Evolutionary conservation across 30 jellyfish, hydroid and myxozoan species (phyloP), one percentile per base, ranked within the genome.

Genomic region (Chironex yamaguchii): DNA sequence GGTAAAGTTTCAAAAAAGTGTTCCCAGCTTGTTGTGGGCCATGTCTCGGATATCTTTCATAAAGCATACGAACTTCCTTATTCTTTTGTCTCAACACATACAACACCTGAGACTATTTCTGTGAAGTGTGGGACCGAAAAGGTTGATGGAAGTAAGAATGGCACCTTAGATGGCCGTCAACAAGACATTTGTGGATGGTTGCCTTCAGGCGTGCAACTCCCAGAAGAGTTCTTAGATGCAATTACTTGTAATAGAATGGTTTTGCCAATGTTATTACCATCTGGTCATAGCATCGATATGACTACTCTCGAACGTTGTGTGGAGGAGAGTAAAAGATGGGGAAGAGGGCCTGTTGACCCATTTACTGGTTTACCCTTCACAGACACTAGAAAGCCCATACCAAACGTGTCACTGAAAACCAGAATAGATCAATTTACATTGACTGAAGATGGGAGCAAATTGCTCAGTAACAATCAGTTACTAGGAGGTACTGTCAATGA

Each of bases 281-380:
- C 99, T 29, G 99, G 99, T 0, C 88, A 89, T 51, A 88, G 89
- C 4, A 79, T 94, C 36, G 99, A 94, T 75, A 29, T 68, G 2
- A 25, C 84, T 42, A 88, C 99, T 0, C 36, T 88, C 2, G 99
- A 88, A 30, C 88, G 75, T 21, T 82, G 85, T 77, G 67, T 50
- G 0, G 79, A 64, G 12, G 91, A 66, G 32, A 93, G 81, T 29
- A 68, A 78, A 42, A 88, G 42, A 12, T 27, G 70, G 53, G 99
- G 99, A 2, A 81, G 99, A 31, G 26, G 62, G 3, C 96, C 99
- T 9, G 32, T 91, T 20, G 99, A 94, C 68, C 99, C 99, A 17
- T 94, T 94, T 51, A 89, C 99, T 83, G 99, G 99, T 0, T 42
- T 84, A 6, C 96, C 87, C 0, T 71, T 94, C 34, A 75, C 67